Evolutionary conservation across 2,113 vertebrate genomes (phyloP).

Genomic region (Neoarius graeffei): DNA sequence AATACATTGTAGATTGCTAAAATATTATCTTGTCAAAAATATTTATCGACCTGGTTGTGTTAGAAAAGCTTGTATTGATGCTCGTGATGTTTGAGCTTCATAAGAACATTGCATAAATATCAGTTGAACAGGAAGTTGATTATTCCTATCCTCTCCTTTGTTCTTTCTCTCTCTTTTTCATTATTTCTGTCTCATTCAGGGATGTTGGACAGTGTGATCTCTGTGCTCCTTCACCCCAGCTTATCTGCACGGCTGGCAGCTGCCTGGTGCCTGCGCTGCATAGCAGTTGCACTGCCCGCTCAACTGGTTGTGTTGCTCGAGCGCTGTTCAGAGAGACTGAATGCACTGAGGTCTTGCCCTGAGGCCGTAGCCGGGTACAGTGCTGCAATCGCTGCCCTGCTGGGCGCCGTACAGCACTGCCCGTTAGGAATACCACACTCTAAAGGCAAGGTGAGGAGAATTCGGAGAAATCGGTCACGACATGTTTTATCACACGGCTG

Average conservation of each 20-base stretch:
- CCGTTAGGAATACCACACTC: constrained; percentile 88
- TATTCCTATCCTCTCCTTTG: background rate
- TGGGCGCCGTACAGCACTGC: constrained; percentile 85
- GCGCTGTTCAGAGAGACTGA: constrained; percentile 82
- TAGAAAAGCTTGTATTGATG: background rate
- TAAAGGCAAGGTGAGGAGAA: constrained; percentile 82
- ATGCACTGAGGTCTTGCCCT: constrained; percentile 79
- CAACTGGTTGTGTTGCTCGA: constrained; percentile 80
- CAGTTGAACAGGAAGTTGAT: background rate
- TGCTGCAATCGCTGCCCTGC: constrained; percentile 84
- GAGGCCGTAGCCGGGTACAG: constrained; percentile 89
- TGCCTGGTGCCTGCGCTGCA: constrained; percentile 88
- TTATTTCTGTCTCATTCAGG: constrained; percentile 68
- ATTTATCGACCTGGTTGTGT: background rate
- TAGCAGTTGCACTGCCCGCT: constrained; percentile 82
- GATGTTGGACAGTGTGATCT: constrained; percentile 82
- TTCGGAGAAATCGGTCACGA: background rate
- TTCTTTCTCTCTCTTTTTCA: background rate
- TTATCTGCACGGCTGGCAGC: constrained; percentile 80
- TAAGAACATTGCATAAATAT: background rate
- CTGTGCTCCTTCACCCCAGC: constrained; percentile 81
- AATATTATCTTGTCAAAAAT: background rate
- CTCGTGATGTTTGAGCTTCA: background rate
- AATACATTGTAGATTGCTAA: background rate
- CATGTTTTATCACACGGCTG: background rate